phyloP scores from a whole-genome alignment of 2,113 vertebrate genomes.

The Indicator maculatus region DNA sequence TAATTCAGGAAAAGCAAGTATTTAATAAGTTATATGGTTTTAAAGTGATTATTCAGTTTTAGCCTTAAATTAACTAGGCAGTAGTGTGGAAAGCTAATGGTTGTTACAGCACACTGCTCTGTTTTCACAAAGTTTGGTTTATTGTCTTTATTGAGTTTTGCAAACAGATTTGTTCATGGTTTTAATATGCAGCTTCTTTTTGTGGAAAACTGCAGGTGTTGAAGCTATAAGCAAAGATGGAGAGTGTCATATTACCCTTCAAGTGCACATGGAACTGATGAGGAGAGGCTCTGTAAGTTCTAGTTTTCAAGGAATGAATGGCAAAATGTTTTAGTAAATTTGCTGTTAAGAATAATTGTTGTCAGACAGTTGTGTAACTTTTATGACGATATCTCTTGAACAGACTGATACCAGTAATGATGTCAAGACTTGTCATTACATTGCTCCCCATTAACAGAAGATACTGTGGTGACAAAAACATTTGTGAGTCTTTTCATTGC shows the following conservation, averaged over 20 bases:
- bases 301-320: not conserved
- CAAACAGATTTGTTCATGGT: not conserved
- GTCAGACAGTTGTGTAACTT: not conserved
- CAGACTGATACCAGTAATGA: not conserved
- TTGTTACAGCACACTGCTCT: not conserved
- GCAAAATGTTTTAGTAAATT: not conserved
- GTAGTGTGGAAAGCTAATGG: not conserved
- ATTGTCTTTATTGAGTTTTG: not conserved
- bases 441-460: not conserved
- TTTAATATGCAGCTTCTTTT: not conserved
- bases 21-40: not conserved
- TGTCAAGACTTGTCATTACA: not conserved
- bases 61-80: not conserved
- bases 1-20: not conserved
- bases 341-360: not conserved
- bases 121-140: not conserved
- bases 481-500: constrained; percentile 4
- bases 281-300: not conserved
- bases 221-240: not conserved
- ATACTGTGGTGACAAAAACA: not conserved
- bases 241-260: not conserved
- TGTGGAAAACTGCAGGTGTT: not conserved
- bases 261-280: not conserved
- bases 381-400: not conserved
- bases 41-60: not conserved